phyloP scores from a whole-genome alignment of 2,113 vertebrate genomes.

The Pterocles burchelli region DNA sequence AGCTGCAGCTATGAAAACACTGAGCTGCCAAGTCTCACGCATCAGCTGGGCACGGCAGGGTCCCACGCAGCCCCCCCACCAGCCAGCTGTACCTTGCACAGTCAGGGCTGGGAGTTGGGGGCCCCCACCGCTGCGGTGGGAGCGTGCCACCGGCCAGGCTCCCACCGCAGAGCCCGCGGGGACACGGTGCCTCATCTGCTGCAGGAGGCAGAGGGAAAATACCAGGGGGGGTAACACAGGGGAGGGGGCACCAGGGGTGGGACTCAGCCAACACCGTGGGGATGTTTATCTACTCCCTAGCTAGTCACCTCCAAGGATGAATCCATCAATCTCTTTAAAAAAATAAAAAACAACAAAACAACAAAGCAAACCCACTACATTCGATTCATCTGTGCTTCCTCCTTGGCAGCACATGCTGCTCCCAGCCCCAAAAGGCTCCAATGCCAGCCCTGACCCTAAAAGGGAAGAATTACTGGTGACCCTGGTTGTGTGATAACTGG shows the following conservation, averaged over 20 bases:
- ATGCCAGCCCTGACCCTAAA: not conserved
- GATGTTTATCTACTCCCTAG: not conserved
- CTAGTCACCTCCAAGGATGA: not conserved
- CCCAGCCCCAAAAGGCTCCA: not conserved
- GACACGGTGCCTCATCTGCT: not conserved
- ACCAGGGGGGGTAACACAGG: not conserved
- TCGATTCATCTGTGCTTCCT: not conserved
- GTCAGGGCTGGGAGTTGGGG: not conserved
- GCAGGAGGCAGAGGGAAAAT: not conserved
- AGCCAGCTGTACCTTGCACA: not conserved
- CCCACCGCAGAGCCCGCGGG: accelerated
- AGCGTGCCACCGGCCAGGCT: not conserved
- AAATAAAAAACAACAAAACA: not conserved
- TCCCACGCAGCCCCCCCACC: accelerated
- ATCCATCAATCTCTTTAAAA: not conserved
- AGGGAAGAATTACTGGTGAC: not conserved
- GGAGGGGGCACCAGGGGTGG: accelerated
- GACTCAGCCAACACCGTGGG: accelerated
- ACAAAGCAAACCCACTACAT: not conserved
- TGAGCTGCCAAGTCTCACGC: not conserved
- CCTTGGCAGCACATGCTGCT: accelerated
- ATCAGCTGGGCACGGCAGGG: accelerated
- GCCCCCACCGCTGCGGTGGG: not conserved
- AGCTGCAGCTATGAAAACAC: not conserved
- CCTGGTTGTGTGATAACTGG: not conserved